Evolutionary conservation across 2,888 invertebrate genomes (phyloP).

Genomic region (Drosophila borborema): DNA sequence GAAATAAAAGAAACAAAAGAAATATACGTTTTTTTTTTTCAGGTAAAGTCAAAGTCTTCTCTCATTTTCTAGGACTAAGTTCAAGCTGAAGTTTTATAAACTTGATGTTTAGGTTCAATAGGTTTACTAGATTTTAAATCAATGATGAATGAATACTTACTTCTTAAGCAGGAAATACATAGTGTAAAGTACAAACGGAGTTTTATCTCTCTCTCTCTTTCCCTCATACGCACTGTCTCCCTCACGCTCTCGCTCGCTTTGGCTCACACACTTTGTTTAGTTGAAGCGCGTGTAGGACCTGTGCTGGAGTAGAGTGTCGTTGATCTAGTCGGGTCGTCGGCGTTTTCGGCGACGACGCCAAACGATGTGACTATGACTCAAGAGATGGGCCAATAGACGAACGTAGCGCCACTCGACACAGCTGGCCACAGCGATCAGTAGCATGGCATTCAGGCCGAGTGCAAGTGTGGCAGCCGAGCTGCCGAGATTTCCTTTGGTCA

Average conservation of each 20-base stretch:
- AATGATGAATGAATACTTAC: constrained; percentile 47
- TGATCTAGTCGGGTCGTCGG: constrained; percentile 52
- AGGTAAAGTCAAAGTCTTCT: too few relatives aligned
- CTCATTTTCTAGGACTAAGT: neutral
- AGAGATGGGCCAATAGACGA: constrained; percentile 50
- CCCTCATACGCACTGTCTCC: too few relatives aligned
- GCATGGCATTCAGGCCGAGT: constrained; percentile 78
- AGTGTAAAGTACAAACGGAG: constrained; percentile 39
- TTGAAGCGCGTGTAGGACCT: neutral
- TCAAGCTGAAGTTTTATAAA: neutral
- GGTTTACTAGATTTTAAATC: neutral
- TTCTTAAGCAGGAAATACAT: constrained; percentile 44
- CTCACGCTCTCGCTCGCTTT: neutral
- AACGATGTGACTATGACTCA: constrained; percentile 56
- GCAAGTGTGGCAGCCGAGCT: constrained; percentile 85
- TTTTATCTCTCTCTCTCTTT: too few relatives aligned
- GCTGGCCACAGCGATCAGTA: constrained; percentile 79
- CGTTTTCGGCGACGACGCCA: constrained; percentile 68
- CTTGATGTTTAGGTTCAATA: neutral
- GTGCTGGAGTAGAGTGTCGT: neutral
- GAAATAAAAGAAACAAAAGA: too few relatives aligned
- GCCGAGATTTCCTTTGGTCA: constrained; percentile 88
- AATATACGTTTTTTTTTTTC: too few relatives aligned
- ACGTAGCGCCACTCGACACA: constrained; percentile 69
- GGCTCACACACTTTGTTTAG: neutral